A percentile compares a stretch with the other conserved stretches of the same genome.
phyloP scores from a whole-genome alignment of 2,797 vertebrate species.

The Sebastes kiyomatsui region DNA sequence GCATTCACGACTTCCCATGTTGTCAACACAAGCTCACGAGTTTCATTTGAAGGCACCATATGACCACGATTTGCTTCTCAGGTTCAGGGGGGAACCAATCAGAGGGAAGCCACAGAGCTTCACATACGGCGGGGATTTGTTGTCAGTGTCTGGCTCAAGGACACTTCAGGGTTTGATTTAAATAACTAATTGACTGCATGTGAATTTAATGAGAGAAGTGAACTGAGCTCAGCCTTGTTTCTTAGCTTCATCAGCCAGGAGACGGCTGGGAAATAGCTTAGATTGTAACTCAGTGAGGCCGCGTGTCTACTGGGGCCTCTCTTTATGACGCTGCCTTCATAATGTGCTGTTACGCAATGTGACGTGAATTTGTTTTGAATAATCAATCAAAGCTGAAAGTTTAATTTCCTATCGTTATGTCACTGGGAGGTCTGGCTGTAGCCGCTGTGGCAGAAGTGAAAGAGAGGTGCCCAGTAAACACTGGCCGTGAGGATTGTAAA shows the following conservation, averaged over 20 bases:
- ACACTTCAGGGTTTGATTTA: conserved; percentile 39
- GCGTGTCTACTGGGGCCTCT: conserved; percentile 28
- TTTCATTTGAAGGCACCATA: neutral
- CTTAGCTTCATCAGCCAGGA: conserved; percentile 16
- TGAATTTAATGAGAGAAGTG: neutral
- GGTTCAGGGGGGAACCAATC: neutral
- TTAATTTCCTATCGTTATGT: neutral
- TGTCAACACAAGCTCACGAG: too few relatives aligned
- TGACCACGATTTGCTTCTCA: neutral
- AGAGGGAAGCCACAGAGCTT: neutral
- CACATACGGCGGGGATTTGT: neutral
- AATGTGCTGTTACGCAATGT: neutral
- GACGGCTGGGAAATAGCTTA: conserved; percentile 23
- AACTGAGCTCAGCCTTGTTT: conserved; percentile 37
- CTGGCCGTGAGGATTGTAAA: conserved; percentile 36
- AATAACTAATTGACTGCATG: neutral
- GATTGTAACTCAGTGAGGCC: conserved; percentile 7
- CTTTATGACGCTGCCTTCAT: neutral
- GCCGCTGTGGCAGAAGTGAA: neutral
- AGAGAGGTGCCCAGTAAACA: conserved; percentile 36
- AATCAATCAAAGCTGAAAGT: neutral
- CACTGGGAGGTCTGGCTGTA: neutral
- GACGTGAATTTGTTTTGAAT: neutral
- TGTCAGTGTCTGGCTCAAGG: conserved; percentile 57
- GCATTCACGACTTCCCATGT: too few relatives aligned